Base-by-base conservation (phyloP, 2,797 vertebrate species). In the Choloepus didactylus region DNA sequence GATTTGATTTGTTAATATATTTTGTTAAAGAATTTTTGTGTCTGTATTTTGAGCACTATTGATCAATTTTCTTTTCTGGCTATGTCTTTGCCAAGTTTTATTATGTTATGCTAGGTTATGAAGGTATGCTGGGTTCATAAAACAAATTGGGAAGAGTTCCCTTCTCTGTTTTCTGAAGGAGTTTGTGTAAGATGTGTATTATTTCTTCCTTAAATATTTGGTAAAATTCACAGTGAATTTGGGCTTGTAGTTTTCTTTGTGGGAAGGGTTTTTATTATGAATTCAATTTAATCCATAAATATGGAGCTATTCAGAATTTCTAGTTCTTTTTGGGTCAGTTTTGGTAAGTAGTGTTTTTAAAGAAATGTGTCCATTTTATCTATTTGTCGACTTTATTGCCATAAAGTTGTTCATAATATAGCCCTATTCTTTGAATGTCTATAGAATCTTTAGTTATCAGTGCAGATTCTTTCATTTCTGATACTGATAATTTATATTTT, bases 141-240 rank as follows among this genome's bases (percentile, higher is more conserved):
- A 93, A 80, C 85, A 86, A 80, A 25, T 93, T 87, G 41, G 49
- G n/a, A 94, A 18, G 35, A 56, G 31, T 88, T 85, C 92, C 54
- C 25, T 83, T 25, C 51, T 90, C 27, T 70, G 12, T 91, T 95
- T 95, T 95, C 64, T 51, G 49, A 87, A 87, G 82, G 51, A 90
- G 19, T 91, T 95, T 95, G 9, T 92, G 5, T 70, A 73, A 72
- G 46, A 62, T 46, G 54, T 29, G 3, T 82, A 75, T 83, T 54
- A 6, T 87, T 81, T 91, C 15, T 85, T 35, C 91, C 66, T 72
- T 95, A 93, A 88, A 84, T 77, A 19, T 94, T 92, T 93, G 38
- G 83, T 95, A 90, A 95, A 91, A 93, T 87, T 77, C n/a, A 69
- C 90, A 73, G 44, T 82, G 84, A 94, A 67, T 82, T 16, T n/a